Conservation (phyloP, 64 coral and sea anemone species). For the Montipora cactus region DNA sequence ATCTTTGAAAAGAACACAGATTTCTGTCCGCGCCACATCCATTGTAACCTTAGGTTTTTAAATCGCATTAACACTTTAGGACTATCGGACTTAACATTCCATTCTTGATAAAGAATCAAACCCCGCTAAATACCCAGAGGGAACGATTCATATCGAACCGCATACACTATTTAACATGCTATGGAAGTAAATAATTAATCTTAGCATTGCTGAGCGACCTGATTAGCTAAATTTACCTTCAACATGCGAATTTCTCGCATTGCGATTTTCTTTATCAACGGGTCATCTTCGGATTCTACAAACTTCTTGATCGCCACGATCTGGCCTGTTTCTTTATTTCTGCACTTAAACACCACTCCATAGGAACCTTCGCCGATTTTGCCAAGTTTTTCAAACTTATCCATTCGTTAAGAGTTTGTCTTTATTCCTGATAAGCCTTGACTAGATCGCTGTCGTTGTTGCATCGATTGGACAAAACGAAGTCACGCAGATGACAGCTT, state of each 20-base stretch:
- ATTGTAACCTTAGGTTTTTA: too few relatives aligned
- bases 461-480: neutral
- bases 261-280: conserved; percentile 91
- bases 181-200: neutral
- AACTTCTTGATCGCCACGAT: conserved; percentile 99
- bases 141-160: neutral
- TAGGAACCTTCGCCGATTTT: conserved; percentile 99
- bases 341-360: conserved; percentile 98
- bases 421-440: neutral
- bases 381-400: conserved; percentile 95
- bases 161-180: neutral
- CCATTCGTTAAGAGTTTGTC: conserved; percentile 54
- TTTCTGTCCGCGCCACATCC: too few relatives aligned
- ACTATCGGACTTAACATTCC: neutral
- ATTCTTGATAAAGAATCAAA: neutral
- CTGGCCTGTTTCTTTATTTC: conserved; percentile 92
- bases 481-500: conserved; percentile 29
- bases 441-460: neutral
- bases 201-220: neutral
- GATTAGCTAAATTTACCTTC: conserved; percentile 65
- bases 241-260: conserved; percentile 96
- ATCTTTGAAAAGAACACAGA: too few relatives aligned
- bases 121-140: neutral
- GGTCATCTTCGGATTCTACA: conserved; percentile 97
- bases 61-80: too few relatives aligned